phyloP scores from a whole-genome alignment of 1,140 invertebrate species.

The Diabrotica undecimpunctata region DNA sequence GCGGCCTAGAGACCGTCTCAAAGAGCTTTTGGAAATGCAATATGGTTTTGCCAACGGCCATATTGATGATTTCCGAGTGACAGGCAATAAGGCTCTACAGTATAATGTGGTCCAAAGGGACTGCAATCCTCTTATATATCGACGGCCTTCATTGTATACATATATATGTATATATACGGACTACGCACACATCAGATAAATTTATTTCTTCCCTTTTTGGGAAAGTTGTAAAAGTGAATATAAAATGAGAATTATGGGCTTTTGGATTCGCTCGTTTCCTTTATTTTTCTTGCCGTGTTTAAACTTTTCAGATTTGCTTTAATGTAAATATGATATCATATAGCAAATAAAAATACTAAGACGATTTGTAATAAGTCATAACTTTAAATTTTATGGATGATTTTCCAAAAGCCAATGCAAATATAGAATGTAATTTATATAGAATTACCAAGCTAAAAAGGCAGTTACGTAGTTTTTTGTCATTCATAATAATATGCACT shows the following conservation, averaged over 20 bases:
- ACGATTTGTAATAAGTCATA: no score
- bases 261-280: neutral
- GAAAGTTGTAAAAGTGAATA: constrained; percentile 14
- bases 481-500: no score
- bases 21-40: constrained; percentile 25
- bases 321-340: no score
- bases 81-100: constrained; percentile 30
- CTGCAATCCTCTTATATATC: constrained; percentile 25
- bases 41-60: constrained; percentile 34
- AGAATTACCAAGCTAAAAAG: no score
- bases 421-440: no score
- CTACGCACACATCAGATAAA: constrained; percentile 24
- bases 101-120: constrained; percentile 28
- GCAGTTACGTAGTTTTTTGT: no score
- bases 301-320: no score
- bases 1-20: neutral
- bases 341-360: no score
- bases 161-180: constrained; percentile 4
- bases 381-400: no score
- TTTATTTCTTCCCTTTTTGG: constrained; percentile 8
- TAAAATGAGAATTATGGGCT: constrained; percentile 10
- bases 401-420: no score
- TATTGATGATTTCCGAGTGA: constrained; percentile 34
- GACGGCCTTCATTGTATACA: constrained; percentile 23
- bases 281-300: no score